phyloP scores from a whole-genome alignment of 2,888 invertebrate genomes.

The Anorthoa munda region DNA sequence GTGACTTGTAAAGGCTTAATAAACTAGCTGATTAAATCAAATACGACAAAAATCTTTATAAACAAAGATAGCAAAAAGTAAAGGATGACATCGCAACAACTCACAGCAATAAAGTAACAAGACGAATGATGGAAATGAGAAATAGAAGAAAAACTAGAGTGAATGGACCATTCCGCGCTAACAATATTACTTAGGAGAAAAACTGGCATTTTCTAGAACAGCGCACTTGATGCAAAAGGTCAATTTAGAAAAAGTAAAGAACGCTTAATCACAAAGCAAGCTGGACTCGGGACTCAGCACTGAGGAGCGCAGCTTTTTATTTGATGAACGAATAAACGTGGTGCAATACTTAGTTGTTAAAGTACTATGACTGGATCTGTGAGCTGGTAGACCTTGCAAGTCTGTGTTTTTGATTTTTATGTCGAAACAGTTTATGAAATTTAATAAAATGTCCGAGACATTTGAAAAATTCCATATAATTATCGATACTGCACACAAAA shows the following conservation, averaged over 20 bases:
- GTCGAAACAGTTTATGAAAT: too few relatives aligned
- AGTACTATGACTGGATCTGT: too few relatives aligned
- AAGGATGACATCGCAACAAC: constrained; percentile 37
- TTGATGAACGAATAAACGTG: constrained; percentile 36
- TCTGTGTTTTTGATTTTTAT: too few relatives aligned
- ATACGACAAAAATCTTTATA: neutral
- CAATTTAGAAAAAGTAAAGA: constrained; percentile 56
- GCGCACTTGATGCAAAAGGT: constrained; percentile 53
- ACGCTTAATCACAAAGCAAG: constrained; percentile 58
- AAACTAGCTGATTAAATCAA: neutral
- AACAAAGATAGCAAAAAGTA: constrained; percentile 9
- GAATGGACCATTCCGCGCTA: constrained; percentile 44
- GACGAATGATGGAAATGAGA: constrained; percentile 47
- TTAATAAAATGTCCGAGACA: too few relatives aligned
- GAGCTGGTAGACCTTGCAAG: too few relatives aligned
- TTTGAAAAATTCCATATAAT: too few relatives aligned
- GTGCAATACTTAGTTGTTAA: neutral
- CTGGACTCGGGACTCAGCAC: constrained; percentile 4
- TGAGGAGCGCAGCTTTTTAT: constrained; percentile 21
- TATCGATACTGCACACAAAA: too few relatives aligned
- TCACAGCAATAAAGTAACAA: constrained; percentile 40
- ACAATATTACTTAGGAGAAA: constrained; percentile 60
- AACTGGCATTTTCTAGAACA: constrained; percentile 50
- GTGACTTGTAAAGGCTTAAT: too few relatives aligned
- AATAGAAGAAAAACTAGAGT: constrained; percentile 49